Evolutionary conservation across 2,888 invertebrate species (phyloP).

Genomic region (Oxyteleia sp.): DNA sequence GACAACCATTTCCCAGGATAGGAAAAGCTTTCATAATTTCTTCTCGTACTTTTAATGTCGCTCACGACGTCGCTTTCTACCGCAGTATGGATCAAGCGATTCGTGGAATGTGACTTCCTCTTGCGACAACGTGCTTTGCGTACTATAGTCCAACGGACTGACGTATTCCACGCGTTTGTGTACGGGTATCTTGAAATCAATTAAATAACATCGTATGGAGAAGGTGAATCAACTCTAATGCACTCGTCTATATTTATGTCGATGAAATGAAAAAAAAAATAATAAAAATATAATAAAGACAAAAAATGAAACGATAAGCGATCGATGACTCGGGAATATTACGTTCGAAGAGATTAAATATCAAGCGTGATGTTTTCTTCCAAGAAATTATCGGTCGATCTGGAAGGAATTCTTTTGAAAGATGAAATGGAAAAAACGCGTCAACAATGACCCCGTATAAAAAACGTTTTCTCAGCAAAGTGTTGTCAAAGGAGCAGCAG

Average conservation of each 20-base stretch:
- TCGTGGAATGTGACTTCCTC: constrained; percentile 73
- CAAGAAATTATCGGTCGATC: constrained; percentile 16
- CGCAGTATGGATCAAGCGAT: constrained; percentile 54
- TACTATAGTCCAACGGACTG: constrained; percentile 41
- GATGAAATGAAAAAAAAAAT: constrained; percentile 4
- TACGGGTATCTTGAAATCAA: constrained; percentile 55
- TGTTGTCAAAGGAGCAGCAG: not conserved
- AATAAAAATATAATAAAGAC: too few species aligned
- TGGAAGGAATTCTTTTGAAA: not conserved
- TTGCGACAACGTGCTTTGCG: constrained; percentile 69
- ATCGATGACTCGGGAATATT: constrained; percentile 44
- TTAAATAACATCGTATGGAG: constrained; percentile 48
- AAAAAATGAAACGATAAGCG: constrained; percentile 33
- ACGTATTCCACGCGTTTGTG: constrained; percentile 43
- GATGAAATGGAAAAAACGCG: constrained; percentile 12
- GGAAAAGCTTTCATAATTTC: constrained; percentile 31
- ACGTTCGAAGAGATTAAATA: constrained; percentile 23
- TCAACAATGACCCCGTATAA: too few species aligned
- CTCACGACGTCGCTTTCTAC: constrained; percentile 28
- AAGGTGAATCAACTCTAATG: constrained; percentile 59
- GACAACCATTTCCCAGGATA: not conserved
- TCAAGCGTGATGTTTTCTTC: constrained; percentile 20
- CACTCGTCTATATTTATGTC: constrained; percentile 34
- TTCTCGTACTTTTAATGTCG: constrained; percentile 34
- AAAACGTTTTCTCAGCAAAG: not conserved